phyloP scores from a whole-genome alignment of 2,888 invertebrate genomes.

The Junonia oenone region DNA sequence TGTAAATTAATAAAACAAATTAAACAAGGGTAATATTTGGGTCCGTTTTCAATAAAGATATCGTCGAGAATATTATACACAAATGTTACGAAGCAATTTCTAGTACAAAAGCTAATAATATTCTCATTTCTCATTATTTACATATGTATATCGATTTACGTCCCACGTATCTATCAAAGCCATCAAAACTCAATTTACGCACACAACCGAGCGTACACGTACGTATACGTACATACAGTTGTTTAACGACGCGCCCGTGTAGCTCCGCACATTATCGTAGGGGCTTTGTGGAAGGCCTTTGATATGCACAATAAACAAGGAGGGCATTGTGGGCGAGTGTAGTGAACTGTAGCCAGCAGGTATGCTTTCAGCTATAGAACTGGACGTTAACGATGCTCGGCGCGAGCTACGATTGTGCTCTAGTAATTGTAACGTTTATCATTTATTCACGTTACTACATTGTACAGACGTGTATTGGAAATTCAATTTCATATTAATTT shows the following conservation, averaged over 20 bases:
- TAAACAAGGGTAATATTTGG: not conserved
- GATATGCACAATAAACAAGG: constrained; percentile 57
- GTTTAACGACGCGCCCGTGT: constrained; percentile 28
- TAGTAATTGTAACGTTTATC: constrained; percentile 12
- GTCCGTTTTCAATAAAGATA: not conserved
- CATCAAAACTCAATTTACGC: constrained; percentile 24
- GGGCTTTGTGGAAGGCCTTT: constrained; percentile 53
- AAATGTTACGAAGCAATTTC: not conserved
- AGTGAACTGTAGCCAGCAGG: constrained; percentile 35
- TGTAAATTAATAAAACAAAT: no score
- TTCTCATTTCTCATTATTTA: not conserved
- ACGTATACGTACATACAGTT: constrained; percentile 11
- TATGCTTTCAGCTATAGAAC: constrained; percentile 17
- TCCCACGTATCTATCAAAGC: constrained; percentile 14
- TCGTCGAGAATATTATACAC: not conserved
- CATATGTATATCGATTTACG: constrained; percentile 6
- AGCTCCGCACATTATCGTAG: constrained; percentile 36
- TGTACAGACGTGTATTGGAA: not conserved
- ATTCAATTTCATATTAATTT: not conserved
- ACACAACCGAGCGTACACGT: constrained; percentile 7
- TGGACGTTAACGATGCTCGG: constrained; percentile 19
- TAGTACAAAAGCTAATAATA: not conserved
- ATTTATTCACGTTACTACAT: not conserved
- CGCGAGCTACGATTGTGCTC: constrained; percentile 8
- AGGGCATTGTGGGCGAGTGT: constrained; percentile 44